phyloP scores from a whole-genome alignment of 2,113 vertebrate species.

The Callithrix jacchus region DNA sequence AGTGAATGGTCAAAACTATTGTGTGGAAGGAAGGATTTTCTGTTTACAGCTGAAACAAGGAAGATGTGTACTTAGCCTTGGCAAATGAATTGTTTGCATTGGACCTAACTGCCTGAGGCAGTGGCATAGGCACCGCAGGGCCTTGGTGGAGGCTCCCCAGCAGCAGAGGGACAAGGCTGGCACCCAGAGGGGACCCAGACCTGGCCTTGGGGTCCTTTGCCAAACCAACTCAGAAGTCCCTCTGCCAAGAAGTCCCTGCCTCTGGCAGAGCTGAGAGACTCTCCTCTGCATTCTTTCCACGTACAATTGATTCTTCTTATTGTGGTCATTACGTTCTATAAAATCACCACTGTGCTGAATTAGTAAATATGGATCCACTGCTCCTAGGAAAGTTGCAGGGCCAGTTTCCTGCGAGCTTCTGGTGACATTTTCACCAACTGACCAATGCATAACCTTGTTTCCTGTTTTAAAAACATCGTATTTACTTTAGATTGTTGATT shows the following conservation, averaged over 20 bases:
- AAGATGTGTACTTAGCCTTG: neutral
- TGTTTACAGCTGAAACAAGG: neutral
- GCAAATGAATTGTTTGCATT: neutral
- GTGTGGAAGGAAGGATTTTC: neutral
- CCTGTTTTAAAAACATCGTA: neutral
- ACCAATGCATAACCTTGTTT: neutral
- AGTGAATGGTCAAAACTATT: neutral
- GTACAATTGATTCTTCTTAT: neutral
- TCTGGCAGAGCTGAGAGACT: neutral
- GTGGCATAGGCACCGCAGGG: rapidly evolving
- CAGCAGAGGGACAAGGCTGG: neutral
- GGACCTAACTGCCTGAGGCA: neutral
- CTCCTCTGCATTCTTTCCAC: neutral
- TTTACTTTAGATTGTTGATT: neutral
- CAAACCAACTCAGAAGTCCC: neutral
- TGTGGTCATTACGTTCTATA: neutral
- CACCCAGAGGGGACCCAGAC: neutral
- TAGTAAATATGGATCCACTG: neutral
- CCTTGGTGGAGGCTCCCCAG: neutral
- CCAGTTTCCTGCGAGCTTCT: neutral
- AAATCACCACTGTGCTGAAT: neutral
- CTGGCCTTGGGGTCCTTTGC: neutral
- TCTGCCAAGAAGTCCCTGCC: neutral
- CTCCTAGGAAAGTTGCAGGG: neutral
- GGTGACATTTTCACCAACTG: neutral